Base-by-base conservation (phyloP, 2,113 vertebrate species). In the Phrynosoma platyrhinos region DNA sequence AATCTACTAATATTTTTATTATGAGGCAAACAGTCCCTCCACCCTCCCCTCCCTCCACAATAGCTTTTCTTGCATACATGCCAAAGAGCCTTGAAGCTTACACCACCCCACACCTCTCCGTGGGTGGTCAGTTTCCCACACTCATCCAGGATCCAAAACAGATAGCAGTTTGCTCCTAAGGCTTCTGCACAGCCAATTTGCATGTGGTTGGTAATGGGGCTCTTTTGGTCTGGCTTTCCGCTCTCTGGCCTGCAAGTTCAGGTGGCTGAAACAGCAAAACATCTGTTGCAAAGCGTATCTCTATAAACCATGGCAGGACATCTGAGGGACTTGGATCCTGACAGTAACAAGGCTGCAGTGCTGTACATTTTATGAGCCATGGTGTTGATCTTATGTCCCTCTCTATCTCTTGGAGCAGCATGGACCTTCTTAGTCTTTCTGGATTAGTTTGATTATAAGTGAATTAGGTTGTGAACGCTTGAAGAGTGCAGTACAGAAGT, bases 91-190 rank as follows among this genome's bases (percentile, higher is more conserved):
- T 20, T 64, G 36, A 52, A 75, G 58, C 69, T 7, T 75, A 58
- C 30, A 58, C 79, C 40, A 53, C 53, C 80, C 42, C 71, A 53
- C 72, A n/a, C 53, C 53, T 82, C 86, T 87, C 53, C 5, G 71
- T 88, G 81, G 79, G 86, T 82, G 80, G 79, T 27, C 79, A 66
- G 30, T 20, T 88, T 82, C 79, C 71, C 80, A 82, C 79, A 27
- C 42, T 66, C 40, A 7, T 77, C 55, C 62, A 4, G 5, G n/a
- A 23, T 10, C n/a, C 36, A 42, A 55, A 25, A 16, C 14, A 8
- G 71, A 64, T 55, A 76, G 36, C 7, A 23, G 13, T 47, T 77
- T 66, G 74, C 58, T 68, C 71, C 80, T 23, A 42, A 66, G 80
- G 25, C 52, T 88, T 77, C 58, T 36, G 80, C 55, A 10, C 21